These are phyloP conservation scores for Eumacrocentrus americanus DNA, from an alignment of 2,888 invertebrate species.

Conservation along the genomic window DNA sequence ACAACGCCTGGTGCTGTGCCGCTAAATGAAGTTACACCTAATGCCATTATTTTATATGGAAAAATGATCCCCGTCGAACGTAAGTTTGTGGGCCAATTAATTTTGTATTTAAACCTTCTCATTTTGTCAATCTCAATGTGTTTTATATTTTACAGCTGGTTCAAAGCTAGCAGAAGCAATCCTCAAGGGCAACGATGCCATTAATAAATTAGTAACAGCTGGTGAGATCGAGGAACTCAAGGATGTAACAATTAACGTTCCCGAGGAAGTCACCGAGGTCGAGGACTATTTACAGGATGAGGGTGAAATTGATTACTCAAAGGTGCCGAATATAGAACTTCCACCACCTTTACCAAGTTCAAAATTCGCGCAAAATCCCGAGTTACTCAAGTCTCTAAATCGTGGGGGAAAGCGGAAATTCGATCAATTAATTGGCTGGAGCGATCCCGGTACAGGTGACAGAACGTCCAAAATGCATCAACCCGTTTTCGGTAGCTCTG, in stretches of 20 bases:
- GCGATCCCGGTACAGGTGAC: slow-evolving; percentile 47
- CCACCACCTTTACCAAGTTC: slow-evolving; percentile 60
- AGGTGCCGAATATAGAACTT: slow-evolving; percentile 55
- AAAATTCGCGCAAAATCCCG: slow-evolving; percentile 59
- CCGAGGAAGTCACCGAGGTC: slow-evolving; percentile 61
- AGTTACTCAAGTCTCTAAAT: slow-evolving; percentile 54
- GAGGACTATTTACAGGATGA: slow-evolving; percentile 63
- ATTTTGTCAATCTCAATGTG: slow-evolving; percentile 8
- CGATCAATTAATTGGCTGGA: slow-evolving; percentile 59
- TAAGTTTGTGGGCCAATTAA: slow-evolving; percentile 56
- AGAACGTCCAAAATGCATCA: slow-evolving; percentile 51
- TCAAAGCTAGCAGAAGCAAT: slow-evolving; percentile 79
- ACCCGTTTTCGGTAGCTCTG: slow-evolving; percentile 51
- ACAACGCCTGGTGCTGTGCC: slow-evolving; percentile 82
- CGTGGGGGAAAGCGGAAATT: slow-evolving; percentile 58
- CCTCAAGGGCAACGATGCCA: slow-evolving; percentile 76
- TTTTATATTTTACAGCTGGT: slow-evolving; percentile 65
- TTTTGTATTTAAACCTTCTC: background rate
- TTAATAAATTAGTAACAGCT: slow-evolving; percentile 78
- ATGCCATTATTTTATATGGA: slow-evolving; percentile 83
- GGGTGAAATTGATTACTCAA: slow-evolving; percentile 60
- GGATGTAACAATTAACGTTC: slow-evolving; percentile 76
- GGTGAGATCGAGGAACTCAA: slow-evolving; percentile 82
- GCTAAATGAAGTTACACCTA: slow-evolving; percentile 76
- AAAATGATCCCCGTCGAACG: slow-evolving; percentile 79